Percentiles rank a stretch among this genome's conserved stretches.
Evolutionary conservation across 2,797 vertebrate species (phyloP).

Genomic region (Rhinichthys osculus): DNA sequence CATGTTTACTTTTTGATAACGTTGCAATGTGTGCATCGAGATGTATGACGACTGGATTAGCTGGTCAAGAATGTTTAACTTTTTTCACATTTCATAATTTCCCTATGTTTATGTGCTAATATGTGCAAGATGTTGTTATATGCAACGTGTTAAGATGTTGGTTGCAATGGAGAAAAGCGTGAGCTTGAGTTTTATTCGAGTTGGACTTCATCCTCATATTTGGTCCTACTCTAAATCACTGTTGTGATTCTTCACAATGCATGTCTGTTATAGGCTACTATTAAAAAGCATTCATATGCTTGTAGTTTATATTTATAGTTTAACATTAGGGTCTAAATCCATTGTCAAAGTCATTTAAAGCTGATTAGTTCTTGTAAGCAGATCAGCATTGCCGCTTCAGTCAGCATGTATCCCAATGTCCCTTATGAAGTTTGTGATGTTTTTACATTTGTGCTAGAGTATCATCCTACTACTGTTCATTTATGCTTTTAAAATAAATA

Average conservation of each 20-base stretch:
- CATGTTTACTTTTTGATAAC: neutral
- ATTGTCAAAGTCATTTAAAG: slow-evolving; percentile 32
- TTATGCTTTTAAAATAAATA: neutral
- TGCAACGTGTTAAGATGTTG: neutral
- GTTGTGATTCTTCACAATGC: neutral
- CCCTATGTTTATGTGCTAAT: neutral
- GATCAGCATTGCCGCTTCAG: slow-evolving; percentile 30
- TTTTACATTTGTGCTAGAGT: neutral
- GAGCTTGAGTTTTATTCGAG: neutral
- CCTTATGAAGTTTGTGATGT: neutral
- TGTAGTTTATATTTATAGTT: slow-evolving; percentile 4
- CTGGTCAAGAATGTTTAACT: neutral
- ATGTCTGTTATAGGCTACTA: neutral
- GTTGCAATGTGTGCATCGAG: neutral
- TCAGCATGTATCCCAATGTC: neutral
- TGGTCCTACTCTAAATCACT: neutral
- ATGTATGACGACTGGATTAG: neutral
- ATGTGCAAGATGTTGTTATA: neutral
- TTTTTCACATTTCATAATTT: neutral
- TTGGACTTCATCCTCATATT: neutral
- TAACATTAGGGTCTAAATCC: neutral
- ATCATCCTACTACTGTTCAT: neutral
- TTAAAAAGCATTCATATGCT: neutral
- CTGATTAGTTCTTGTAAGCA: slow-evolving; percentile 42
- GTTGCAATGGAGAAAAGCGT: neutral